phyloP scores from a whole-genome alignment of 2,797 vertebrate species.

The Epinephelus awoara region DNA sequence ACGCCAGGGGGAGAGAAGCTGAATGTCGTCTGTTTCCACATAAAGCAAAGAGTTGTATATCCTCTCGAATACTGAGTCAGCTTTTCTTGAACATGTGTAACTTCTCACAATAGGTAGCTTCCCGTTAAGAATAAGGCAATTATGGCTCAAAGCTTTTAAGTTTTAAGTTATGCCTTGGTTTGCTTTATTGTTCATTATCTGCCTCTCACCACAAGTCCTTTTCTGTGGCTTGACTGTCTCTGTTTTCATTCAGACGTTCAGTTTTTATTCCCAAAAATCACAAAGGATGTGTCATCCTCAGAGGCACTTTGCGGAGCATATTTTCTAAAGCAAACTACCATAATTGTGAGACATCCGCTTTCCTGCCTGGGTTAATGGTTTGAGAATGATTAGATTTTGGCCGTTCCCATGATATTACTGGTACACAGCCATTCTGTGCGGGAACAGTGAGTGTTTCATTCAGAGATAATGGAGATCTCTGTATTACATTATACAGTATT shows the following conservation, averaged over 20 bases:
- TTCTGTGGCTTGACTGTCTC: conserved; percentile 1
- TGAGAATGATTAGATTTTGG: not conserved
- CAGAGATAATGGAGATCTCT: conserved; percentile 10
- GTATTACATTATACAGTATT: not conserved
- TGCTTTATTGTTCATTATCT: conserved; percentile 16
- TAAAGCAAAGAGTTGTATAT: not conserved
- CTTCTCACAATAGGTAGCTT: not conserved
- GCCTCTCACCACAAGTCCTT: not conserved
- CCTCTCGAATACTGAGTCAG: not conserved
- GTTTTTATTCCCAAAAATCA: not conserved
- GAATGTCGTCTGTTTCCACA: no score
- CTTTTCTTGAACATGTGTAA: not conserved
- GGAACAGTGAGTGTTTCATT: conserved; percentile 15
- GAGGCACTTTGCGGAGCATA: not conserved
- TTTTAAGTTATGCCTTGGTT: not conserved
- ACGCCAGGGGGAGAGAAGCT: no score
- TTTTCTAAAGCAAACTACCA: not conserved
- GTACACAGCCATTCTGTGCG: not conserved
- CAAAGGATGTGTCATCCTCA: conserved; percentile 6
- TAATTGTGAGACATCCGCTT: not conserved
- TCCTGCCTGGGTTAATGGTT: not conserved
- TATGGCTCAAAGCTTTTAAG: conserved; percentile 5
- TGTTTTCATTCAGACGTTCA: not conserved
- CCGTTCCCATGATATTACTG: conserved; percentile 5
- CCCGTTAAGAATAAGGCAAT: conserved; percentile 1